phyloP scores from a whole-genome alignment of 2,113 vertebrate species.

The Bagarius yarrelli region DNA sequence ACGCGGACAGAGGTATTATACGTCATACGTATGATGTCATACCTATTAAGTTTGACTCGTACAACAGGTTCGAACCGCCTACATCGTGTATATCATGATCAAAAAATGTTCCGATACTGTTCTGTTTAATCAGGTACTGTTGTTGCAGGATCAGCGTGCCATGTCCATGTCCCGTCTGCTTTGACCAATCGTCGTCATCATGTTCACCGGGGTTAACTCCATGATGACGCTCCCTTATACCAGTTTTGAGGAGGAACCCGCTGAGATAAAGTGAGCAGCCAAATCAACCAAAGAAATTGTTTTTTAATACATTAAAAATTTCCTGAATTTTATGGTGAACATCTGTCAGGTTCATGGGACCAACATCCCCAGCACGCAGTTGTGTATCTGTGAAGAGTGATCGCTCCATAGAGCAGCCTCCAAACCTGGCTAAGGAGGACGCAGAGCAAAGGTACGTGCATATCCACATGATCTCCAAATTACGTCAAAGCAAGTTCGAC shows the following conservation, averaged over 20 bases:
- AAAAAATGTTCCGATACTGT: too few relatives aligned
- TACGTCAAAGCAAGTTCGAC: too few relatives aligned
- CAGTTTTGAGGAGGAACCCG: background rate
- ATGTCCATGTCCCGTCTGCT: background rate
- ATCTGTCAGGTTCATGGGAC: background rate
- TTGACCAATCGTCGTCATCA: background rate
- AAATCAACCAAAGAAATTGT: background rate
- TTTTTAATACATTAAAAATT: background rate
- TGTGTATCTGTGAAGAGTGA: constrained; percentile 17
- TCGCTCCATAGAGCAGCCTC: background rate
- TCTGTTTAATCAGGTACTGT: background rate
- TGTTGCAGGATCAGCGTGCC: background rate
- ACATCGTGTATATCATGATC: too few relatives aligned
- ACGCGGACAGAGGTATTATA: too few relatives aligned
- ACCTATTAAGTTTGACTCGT: too few relatives aligned
- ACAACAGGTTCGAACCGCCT: too few relatives aligned
- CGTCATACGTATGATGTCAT: too few relatives aligned
- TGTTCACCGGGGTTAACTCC: background rate
- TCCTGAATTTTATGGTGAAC: background rate
- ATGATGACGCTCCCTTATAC: background rate
- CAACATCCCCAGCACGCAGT: background rate
- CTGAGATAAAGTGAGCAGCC: background rate
- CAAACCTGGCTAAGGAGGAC: background rate
- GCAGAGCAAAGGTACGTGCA: background rate
- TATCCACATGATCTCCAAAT: too few relatives aligned